Evolutionary conservation across 2,113 vertebrate species (phyloP).

Genomic region (Dascyllus trimaculatus): DNA sequence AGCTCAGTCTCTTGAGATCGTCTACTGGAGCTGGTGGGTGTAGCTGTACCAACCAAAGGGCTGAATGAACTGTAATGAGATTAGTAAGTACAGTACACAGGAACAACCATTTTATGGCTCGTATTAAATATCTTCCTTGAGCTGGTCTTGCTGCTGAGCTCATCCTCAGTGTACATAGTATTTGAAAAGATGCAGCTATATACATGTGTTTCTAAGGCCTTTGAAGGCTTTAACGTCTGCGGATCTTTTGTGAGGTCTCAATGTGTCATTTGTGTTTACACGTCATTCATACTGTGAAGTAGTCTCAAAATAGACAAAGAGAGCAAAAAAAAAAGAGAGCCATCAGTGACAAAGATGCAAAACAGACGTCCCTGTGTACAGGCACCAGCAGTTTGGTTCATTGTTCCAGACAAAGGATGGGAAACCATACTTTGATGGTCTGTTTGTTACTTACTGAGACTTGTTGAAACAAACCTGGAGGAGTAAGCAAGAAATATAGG

Average conservation of each 20-base stretch:
- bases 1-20: slow-evolving; percentile 66
- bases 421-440: too few species aligned
- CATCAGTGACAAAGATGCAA: neutral
- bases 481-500: too few species aligned
- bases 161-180: slow-evolving; percentile 22
- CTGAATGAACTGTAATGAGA: slow-evolving; percentile 74
- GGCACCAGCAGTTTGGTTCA: neutral
- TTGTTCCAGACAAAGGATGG: too few species aligned
- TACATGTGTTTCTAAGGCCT: neutral
- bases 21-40: slow-evolving; percentile 60
- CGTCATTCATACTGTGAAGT: neutral
- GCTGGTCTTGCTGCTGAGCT: slow-evolving; percentile 42
- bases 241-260: slow-evolving; percentile 8
- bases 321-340: neutral
- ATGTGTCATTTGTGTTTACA: neutral
- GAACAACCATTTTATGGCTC: slow-evolving; percentile 64
- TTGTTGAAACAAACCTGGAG: neutral
- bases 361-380: neutral
- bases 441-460: slow-evolving; percentile 11
- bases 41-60: slow-evolving; percentile 56
- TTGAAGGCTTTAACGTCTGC: neutral
- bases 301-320: neutral
- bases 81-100: slow-evolving; percentile 71
- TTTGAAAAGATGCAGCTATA: slow-evolving; percentile 20
- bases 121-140: slow-evolving; percentile 61